Conservation (phyloP, 2,797 vertebrate genomes). For the Lagorchestes hirsutus region DNA sequence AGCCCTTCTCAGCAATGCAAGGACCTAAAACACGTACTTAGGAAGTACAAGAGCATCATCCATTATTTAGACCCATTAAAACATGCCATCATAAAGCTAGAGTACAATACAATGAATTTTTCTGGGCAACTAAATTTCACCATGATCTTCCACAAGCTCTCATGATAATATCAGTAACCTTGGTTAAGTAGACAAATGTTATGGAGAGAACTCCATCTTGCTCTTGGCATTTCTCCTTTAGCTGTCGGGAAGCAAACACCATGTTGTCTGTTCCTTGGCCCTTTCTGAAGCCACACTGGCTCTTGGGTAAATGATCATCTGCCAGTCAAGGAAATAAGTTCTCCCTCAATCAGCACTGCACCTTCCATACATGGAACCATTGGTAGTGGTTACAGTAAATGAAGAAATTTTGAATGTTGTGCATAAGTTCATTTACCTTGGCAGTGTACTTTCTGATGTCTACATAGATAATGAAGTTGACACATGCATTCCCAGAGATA, state of each 20-base stretch:
- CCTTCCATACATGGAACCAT: not conserved
- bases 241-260: not conserved
- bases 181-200: not conserved
- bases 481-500: no score
- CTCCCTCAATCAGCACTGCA: not conserved
- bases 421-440: not conserved
- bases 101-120: not conserved
- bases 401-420: not conserved
- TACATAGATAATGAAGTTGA: no score
- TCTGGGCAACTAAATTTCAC: not conserved
- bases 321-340: not conserved
- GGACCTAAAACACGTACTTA: no score
- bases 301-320: not conserved
- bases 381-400: not conserved
- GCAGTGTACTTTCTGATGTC: no score
- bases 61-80: not conserved
- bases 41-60: not conserved
- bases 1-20: no score
- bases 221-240: not conserved
- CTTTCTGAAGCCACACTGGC: not conserved
- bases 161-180: not conserved
- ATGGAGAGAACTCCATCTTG: not conserved
- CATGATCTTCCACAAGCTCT: not conserved
- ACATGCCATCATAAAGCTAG: not conserved
- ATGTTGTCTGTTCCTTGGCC: not conserved